phyloP scores from a whole-genome alignment of 1,140 invertebrate genomes.

The Drosophila sp. region DNA sequence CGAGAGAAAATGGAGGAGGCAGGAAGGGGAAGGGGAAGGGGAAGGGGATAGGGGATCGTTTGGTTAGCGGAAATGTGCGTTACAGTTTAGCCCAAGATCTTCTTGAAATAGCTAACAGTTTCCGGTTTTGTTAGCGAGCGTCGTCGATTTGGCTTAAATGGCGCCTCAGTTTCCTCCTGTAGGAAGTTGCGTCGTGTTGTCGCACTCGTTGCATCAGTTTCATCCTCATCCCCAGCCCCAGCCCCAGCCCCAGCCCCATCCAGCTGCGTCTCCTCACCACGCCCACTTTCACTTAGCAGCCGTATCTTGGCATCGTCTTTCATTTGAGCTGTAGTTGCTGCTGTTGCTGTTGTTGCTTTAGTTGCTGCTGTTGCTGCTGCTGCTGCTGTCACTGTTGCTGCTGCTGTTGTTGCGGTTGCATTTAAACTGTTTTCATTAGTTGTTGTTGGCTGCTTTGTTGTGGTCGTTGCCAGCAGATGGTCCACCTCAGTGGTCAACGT shows the following conservation, averaged over 20 bases:
- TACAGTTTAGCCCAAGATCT: slow-evolving; percentile 81
- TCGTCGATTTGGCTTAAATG: slow-evolving; percentile 83
- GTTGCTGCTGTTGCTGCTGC: background rate
- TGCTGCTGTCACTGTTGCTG: slow-evolving; percentile 16
- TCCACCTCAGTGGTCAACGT: slow-evolving; percentile 18
- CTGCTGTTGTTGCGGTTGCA: slow-evolving; percentile 31
- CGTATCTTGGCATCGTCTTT: slow-evolving; percentile 4
- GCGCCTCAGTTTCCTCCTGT: slow-evolving; percentile 77
- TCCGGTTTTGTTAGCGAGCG: slow-evolving; percentile 84
- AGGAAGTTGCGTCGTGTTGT: slow-evolving; percentile 78
- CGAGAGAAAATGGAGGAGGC: slow-evolving; percentile 2
- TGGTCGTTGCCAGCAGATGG: slow-evolving; percentile 25
- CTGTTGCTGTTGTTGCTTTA: slow-evolving; percentile 6
- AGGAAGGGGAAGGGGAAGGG: background rate
- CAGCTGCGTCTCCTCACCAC: background rate
- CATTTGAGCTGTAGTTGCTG: slow-evolving; percentile 12
- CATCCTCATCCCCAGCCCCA: slow-evolving; percentile 9
- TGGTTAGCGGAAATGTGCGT: slow-evolving; percentile 58
- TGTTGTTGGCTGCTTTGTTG: slow-evolving; percentile 47
- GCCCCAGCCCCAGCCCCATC: no score
- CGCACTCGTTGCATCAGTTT: slow-evolving; percentile 2
- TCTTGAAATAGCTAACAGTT: slow-evolving; percentile 84
- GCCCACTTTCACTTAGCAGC: background rate
- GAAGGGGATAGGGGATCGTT: background rate
- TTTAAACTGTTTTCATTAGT: slow-evolving; percentile 47